phyloP scores from a whole-genome alignment of 2,113 vertebrate species.

The Rhinolophus ferrumequinum region DNA sequence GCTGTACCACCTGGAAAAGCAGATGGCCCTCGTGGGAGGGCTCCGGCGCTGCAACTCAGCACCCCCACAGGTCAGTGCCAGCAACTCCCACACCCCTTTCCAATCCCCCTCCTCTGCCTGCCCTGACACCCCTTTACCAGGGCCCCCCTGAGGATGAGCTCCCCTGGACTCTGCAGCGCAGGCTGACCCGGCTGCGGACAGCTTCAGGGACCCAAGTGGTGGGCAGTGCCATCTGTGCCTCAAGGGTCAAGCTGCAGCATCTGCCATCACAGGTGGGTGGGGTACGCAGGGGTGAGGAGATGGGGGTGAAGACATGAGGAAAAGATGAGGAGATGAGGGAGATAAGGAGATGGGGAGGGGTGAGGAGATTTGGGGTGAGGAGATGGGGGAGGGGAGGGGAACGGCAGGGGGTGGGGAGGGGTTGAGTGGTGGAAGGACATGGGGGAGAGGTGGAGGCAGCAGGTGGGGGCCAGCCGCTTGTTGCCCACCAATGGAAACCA shows the following conservation, averaged over 20 bases:
- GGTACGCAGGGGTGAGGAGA: neutral
- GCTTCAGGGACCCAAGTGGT: conserved; percentile 89
- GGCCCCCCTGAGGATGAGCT: conserved; percentile 84
- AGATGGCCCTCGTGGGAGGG: conserved; percentile 91
- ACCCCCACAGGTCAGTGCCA: conserved; percentile 80
- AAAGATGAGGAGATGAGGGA: no score
- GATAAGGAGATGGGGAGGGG: no score
- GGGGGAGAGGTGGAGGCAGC: neutral
- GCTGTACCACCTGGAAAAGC: conserved; percentile 94
- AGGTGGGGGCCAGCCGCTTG: neutral
- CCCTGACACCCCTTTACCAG: conserved; percentile 21
- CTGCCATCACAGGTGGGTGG: conserved; percentile 93
- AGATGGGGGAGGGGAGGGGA: no score
- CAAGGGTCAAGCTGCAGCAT: conserved; percentile 94
- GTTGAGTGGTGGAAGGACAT: no score
- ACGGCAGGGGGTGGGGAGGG: no score
- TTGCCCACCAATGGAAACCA: rapidly evolving
- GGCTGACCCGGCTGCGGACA: conserved; percentile 90
- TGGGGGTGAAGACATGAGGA: no score
- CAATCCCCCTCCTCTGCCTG: neutral
- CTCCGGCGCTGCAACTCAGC: conserved; percentile 55
- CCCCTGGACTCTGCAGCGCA: conserved; percentile 90
- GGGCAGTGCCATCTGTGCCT: conserved; percentile 90
- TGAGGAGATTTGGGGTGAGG: no score
- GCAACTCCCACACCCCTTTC: neutral